These are phyloP conservation scores for Echinops telfairi DNA, from an alignment of 2,113 vertebrate genomes.

Conservation along the genomic window DNA sequence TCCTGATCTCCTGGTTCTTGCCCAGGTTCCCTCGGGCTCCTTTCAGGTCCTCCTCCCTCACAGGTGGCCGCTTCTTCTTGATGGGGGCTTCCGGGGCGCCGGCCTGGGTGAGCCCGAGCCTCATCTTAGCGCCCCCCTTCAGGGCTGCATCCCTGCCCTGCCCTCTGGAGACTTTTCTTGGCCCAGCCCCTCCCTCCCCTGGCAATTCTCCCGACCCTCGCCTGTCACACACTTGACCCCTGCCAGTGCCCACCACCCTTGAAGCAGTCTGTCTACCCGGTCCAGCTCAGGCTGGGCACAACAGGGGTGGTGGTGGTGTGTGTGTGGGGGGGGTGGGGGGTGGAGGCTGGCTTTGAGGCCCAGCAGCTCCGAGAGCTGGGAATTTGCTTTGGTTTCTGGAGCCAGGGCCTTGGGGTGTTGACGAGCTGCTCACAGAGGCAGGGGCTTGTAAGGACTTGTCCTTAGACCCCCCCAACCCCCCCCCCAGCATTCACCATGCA, in stretches of 20 bases:
- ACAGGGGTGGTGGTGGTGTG: background rate
- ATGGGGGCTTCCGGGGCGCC: conserved; percentile 84
- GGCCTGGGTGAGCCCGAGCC: conserved; percentile 52
- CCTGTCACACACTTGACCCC: background rate
- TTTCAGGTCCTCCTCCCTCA: conserved; percentile 98
- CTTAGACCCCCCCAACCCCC: background rate
- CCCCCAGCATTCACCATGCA: background rate
- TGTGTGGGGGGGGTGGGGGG: too few relatives aligned
- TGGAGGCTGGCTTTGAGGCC: background rate
- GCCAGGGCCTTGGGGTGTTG: background rate
- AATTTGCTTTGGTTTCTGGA: background rate
- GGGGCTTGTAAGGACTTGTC: background rate
- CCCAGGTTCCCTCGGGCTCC: conserved; percentile 94
- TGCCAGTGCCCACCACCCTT: background rate
- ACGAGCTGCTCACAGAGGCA: background rate
- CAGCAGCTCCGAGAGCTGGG: background rate
- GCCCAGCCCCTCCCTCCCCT: background rate
- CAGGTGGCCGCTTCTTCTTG: conserved; percentile 96
- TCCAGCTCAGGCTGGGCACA: background rate
- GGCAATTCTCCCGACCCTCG: background rate
- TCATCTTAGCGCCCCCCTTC: background rate
- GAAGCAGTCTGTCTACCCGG: background rate
- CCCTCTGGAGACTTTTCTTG: background rate
- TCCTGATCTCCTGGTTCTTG: conserved; percentile 95
- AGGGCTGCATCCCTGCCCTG: background rate